Evolutionary conservation across 2,888 invertebrate species (phyloP), one percentile per base, ranked within the genome.

Genomic region (Podotricha telesiphe): DNA sequence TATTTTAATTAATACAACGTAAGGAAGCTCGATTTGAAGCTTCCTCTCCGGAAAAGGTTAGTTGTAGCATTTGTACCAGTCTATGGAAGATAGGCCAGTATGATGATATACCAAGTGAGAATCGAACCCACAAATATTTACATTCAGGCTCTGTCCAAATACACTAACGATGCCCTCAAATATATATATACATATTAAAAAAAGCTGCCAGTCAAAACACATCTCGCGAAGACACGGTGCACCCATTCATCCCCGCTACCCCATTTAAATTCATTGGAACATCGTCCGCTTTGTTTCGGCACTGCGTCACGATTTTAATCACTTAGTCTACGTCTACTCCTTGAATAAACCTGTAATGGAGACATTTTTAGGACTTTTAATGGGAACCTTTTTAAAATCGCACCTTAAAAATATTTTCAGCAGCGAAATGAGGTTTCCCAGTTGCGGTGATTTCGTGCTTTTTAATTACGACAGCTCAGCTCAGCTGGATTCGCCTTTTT

Each of bases 211-310:
- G 50, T 59, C 51, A 50, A 69, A 53, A 64, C 71, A 55, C 56
- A 51, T 48, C 68, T 58, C 58, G 17, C 42, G 40, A 63, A 67
- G 72, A 50, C 67, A 48, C 47, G 74, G 72, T 73, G 76, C 73
- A 73, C 73, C 86, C 81, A 80, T 81, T 75, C 73, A 76, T 81
- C 84, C 82, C 69, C 66, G 53, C 55, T 62, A 61, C 62, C 71
- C 85, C 85, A 88, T 90, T 89, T 87, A 89, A 89, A 89, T 89
- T 87, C 88, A 88, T 88, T 88, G 82, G 82, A 81, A 86, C 86
- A 82, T 81, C 83, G 79, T 79, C 77, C 77, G 78, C 86, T 88
- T 88, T 90, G 88, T 90, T 80, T 80, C 78, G 73, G 77, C 76
- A 83, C 86, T 80, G 81, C 80, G 80, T 80, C 84, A 82, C 85